A percentile compares a stretch with the other conserved stretches of the same genome.
Conservation (phyloP, 1,140 invertebrate genomes). For the Pararge aegeria region DNA sequence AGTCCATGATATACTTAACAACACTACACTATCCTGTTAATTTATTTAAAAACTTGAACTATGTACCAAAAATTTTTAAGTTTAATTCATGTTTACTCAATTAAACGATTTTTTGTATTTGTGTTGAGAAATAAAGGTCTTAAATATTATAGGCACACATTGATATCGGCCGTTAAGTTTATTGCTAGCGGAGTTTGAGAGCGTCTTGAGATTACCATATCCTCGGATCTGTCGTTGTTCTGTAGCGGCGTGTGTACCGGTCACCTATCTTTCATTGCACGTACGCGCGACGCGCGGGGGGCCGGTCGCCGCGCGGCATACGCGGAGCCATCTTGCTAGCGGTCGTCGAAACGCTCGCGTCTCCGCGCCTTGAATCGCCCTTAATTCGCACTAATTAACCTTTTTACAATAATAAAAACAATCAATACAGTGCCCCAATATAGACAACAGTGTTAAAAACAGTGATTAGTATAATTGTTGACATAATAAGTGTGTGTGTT, state of each 20-base stretch:
- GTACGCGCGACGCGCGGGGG: slow-evolving; percentile 66
- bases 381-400: slow-evolving; percentile 75
- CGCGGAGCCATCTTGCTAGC: slow-evolving; percentile 76
- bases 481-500: slow-evolving; percentile 59
- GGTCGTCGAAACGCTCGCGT: slow-evolving; percentile 71
- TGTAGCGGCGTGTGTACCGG: slow-evolving; percentile 45
- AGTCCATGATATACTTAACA: too few species aligned
- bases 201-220: slow-evolving; percentile 36
- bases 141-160: too few species aligned
- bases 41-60: too few species aligned
- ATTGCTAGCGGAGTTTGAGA: neutral
- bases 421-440: slow-evolving; percentile 47
- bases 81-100: too few species aligned
- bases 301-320: slow-evolving; percentile 64
- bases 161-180: too few species aligned
- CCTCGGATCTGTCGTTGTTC: slow-evolving; percentile 47
- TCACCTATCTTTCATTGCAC: slow-evolving; percentile 78
- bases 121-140: too few species aligned
- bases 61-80: too few species aligned
- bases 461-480: slow-evolving; percentile 52
- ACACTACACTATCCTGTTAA: too few species aligned
- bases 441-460: slow-evolving; percentile 40
- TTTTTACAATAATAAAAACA: slow-evolving; percentile 57
- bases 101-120: too few species aligned
- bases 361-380: slow-evolving; percentile 62